Evolutionary conservation across 2,888 invertebrate genomes (phyloP).

Genomic region (Acleris holmiana): DNA sequence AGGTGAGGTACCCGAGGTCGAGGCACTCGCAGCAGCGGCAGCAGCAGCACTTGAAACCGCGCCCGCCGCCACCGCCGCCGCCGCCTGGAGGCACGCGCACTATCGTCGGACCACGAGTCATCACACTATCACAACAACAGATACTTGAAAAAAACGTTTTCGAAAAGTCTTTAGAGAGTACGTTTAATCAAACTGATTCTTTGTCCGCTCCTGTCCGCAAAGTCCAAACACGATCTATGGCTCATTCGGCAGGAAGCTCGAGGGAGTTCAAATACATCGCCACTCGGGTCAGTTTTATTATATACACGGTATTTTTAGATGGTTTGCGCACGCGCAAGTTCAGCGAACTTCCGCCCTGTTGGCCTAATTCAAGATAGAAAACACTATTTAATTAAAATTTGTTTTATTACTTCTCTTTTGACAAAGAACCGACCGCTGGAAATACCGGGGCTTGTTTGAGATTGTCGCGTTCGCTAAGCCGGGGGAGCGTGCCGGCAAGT

Average conservation of each 20-base stretch:
- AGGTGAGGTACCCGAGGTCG: conserved; percentile 89
- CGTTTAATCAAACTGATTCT: not conserved
- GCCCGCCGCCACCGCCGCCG: conserved; percentile 61
- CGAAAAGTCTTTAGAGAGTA: not conserved
- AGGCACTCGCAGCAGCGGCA: conserved; percentile 92
- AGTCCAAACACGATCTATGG: conserved; percentile 36
- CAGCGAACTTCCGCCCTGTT: conserved; percentile 57
- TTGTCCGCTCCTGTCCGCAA: not conserved
- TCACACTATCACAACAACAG: conserved; percentile 44
- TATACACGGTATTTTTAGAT: conserved; percentile 78
- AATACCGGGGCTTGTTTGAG: conserved; percentile 54
- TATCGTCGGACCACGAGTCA: conserved; percentile 79
- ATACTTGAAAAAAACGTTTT: not conserved
- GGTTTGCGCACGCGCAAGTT: conserved; percentile 59
- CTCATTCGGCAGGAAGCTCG: conserved; percentile 65
- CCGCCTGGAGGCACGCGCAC: conserved; percentile 71
- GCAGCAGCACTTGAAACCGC: conserved; percentile 89
- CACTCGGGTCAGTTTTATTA: conserved; percentile 71
- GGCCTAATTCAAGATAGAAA: conserved; percentile 44
- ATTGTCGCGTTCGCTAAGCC: conserved; percentile 58
- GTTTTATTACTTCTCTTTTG: conserved; percentile 34
- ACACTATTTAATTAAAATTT: conserved; percentile 40
- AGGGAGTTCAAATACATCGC: conserved; percentile 65
- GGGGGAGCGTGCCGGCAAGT: conserved; percentile 55
- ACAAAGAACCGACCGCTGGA: conserved; percentile 46